Conservation (phyloP, 92 coral and sea anemone genomes). For the Actinernus sp. region DNA sequence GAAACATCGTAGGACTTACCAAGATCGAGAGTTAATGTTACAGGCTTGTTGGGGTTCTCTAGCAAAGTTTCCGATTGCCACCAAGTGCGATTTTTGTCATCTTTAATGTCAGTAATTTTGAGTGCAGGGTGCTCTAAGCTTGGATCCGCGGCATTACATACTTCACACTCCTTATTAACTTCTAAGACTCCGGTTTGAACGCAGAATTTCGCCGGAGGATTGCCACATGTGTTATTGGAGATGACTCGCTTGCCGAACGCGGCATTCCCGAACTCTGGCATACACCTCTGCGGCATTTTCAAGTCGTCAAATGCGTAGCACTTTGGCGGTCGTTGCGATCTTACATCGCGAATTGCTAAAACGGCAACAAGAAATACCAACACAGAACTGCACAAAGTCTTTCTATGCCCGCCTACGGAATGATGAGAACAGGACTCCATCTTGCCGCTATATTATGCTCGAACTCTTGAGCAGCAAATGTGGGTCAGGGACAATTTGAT, state of each 20-base stretch:
- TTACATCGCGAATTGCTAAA: constrained; percentile 1
- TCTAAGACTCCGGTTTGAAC: constrained; percentile 89
- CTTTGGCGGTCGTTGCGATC: constrained; percentile 20
- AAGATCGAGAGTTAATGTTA: constrained; percentile 82
- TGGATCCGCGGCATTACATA: constrained; percentile 62
- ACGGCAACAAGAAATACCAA: neutral
- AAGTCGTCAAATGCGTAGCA: constrained; percentile 56
- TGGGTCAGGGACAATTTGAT: constrained; percentile 17
- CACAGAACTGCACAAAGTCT: no score
- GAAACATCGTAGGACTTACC: constrained; percentile 97
- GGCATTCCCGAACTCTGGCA: constrained; percentile 96
- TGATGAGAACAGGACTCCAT: constrained; percentile 15
- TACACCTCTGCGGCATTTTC: constrained; percentile 68
- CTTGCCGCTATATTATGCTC: constrained; percentile 23
- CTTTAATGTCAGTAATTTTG: constrained; percentile 92
- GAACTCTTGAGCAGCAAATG: constrained; percentile 20
- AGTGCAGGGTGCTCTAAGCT: constrained; percentile 66
- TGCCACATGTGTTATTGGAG: constrained; percentile 96
- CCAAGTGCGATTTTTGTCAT: constrained; percentile 94
- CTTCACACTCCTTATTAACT: constrained; percentile 80
- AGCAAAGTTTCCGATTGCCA: constrained; percentile 95
- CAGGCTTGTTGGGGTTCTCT: constrained; percentile 64
- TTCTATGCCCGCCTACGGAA: no score
- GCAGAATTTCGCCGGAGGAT: constrained; percentile 83
- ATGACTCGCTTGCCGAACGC: constrained; percentile 77